A percentile compares a stretch with the other conserved stretches of the same genome.
These are phyloP conservation scores for Oophaga pumilio DNA, from an alignment of 2,113 vertebrate genomes.

Conservation along the genomic window DNA sequence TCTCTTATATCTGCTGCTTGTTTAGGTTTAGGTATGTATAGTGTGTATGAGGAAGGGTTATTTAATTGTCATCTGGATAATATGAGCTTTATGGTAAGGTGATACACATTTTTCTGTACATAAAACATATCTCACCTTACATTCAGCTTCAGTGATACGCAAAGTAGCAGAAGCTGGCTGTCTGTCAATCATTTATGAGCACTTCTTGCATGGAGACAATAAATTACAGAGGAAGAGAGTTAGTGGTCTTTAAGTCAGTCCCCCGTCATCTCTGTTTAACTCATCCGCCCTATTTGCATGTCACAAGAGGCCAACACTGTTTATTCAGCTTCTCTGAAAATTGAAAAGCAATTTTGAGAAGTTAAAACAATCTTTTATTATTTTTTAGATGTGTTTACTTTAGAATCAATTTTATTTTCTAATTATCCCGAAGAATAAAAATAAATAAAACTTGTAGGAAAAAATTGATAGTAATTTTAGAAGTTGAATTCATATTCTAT, in stretches of 20 bases:
- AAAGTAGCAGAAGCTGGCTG: background rate
- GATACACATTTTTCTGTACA: background rate
- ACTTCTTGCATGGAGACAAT: background rate
- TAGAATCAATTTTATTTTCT: conserved; percentile 50
- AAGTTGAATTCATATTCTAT: background rate
- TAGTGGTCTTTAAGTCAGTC: conserved; percentile 24
- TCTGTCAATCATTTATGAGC: background rate
- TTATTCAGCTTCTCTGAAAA: conserved; percentile 85
- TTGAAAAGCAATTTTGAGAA: conserved; percentile 79
- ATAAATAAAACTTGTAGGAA: conserved; percentile 64
- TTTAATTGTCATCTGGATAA: background rate
- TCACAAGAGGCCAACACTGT: conserved; percentile 74
- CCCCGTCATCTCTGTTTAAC: conserved; percentile 59
- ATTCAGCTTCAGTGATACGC: background rate
- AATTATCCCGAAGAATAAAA: conserved; percentile 62
- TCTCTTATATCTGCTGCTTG: background rate
- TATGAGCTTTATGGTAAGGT: background rate
- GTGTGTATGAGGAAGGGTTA: background rate
- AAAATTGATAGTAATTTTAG: background rate
- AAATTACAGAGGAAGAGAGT: conserved; percentile 28
- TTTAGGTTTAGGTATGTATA: background rate
- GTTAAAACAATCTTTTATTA: conserved; percentile 80
- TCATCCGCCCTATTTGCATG: conserved; percentile 62
- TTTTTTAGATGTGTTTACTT: conserved; percentile 73
- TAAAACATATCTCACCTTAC: background rate